Evolutionary conservation across 2,113 vertebrate genomes (phyloP).

Genomic region (Brienomyrus brachyistius): DNA sequence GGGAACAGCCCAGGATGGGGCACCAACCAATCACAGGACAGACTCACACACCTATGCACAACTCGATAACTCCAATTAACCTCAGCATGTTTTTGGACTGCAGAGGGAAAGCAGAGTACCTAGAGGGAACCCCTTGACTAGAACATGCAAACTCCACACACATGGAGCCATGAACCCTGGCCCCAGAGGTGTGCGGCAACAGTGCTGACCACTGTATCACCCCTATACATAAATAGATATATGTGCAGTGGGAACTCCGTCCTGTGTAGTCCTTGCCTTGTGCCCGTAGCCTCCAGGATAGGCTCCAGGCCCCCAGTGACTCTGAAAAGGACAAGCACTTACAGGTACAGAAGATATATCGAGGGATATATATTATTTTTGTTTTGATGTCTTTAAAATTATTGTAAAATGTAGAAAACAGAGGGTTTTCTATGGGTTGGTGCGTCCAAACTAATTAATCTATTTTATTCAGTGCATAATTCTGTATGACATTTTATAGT

Average conservation of each 20-base stretch:
- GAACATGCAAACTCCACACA: background rate
- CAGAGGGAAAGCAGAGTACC: background rate
- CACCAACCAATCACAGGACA: background rate
- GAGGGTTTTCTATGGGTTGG: no score
- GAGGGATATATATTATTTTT: no score
- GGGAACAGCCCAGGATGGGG: background rate
- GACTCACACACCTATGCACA: background rate
- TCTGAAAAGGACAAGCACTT: no score
- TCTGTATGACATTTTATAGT: no score
- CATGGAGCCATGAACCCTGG: background rate
- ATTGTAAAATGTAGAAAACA: no score
- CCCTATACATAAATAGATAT: background rate
- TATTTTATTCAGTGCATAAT: no score
- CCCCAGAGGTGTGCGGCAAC: background rate
- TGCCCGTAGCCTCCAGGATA: background rate
- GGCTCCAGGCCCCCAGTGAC: background rate
- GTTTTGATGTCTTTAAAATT: no score
- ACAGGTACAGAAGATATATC: background rate
- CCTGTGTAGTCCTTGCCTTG: background rate
- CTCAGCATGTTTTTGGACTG: background rate
- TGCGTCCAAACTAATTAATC: no score
- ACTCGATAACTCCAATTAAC: background rate
- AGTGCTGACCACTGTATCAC: background rate
- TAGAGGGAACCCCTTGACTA: background rate
- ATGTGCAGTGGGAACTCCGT: background rate